Evolutionary conservation across 1,140 invertebrate genomes (phyloP).

Genomic region (Heliconius hermathena): DNA sequence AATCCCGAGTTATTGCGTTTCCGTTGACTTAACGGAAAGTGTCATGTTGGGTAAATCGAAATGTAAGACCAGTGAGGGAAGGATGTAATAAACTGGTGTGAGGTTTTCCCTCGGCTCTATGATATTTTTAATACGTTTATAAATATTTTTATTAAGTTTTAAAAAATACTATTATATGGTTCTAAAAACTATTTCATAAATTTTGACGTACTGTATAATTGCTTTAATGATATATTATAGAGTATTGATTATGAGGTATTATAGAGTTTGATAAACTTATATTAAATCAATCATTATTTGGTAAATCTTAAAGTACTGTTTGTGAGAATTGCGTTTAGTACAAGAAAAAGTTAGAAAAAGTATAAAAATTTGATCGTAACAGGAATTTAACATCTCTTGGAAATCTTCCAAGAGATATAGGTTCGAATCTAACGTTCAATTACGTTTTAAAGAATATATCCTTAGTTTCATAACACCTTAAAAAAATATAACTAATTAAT

Average conservation of each 20-base stretch:
- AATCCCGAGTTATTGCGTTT: constrained; percentile 36
- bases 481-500: too few relatives aligned
- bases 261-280: too few relatives aligned
- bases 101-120: background rate
- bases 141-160: background rate
- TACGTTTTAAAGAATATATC: too few relatives aligned
- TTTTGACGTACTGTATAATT: background rate
- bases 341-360: background rate
- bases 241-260: too few relatives aligned
- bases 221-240: too few relatives aligned
- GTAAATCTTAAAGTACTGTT: background rate
- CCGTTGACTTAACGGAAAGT: constrained; percentile 24
- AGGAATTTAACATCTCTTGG: too few relatives aligned
- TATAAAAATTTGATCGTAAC: background rate
- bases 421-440: too few relatives aligned
- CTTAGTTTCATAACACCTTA: too few relatives aligned
- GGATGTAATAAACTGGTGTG: constrained; percentile 8
- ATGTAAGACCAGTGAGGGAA: constrained; percentile 12
- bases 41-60: constrained; percentile 19
- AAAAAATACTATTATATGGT: background rate
- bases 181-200: background rate
- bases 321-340: background rate
- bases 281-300: background rate
- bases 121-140: background rate
- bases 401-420: too few relatives aligned